Conservation (phyloP, 2,113 vertebrate species). For the Bujurquina vittata region DNA sequence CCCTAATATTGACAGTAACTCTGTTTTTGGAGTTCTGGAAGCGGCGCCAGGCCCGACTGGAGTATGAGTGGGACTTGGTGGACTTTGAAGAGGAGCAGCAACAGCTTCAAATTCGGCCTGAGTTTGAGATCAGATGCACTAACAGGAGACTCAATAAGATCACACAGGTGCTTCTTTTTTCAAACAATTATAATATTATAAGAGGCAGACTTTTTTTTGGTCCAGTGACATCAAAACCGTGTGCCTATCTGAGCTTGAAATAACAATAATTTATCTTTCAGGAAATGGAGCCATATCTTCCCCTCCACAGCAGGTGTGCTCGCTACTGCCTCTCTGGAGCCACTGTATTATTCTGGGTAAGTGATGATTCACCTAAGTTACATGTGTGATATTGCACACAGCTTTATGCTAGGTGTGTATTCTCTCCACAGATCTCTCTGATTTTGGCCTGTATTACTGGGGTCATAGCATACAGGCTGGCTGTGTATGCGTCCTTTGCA, state of each 20-base stretch:
- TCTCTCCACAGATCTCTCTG: slow-evolving; percentile 83
- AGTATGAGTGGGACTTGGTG: slow-evolving; percentile 96
- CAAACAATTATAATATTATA: not conserved
- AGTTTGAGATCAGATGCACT: slow-evolving; percentile 94
- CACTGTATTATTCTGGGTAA: slow-evolving; percentile 95
- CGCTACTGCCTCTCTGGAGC: slow-evolving; percentile 89
- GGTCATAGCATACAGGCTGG: slow-evolving; percentile 93
- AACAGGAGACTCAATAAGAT: slow-evolving; percentile 83
- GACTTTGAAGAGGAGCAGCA: slow-evolving; percentile 97
- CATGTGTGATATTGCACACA: not conserved
- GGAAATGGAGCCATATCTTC: slow-evolving; percentile 95
- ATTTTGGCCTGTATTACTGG: slow-evolving; percentile 93
- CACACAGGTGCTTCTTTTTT: slow-evolving; percentile 73
- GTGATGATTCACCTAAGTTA: not conserved
- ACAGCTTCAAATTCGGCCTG: slow-evolving; percentile 92
- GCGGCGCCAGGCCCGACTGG: slow-evolving; percentile 89
- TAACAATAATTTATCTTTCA: slow-evolving; percentile 47
- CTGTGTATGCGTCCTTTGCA: slow-evolving; percentile 91
- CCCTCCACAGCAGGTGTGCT: slow-evolving; percentile 85
- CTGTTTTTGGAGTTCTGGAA: slow-evolving; percentile 99
- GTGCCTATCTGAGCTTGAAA: not conserved
- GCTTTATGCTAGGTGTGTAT: not conserved
- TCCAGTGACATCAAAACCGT: too few relatives aligned
- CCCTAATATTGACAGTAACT: slow-evolving; percentile 81
- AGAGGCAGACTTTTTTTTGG: not conserved